Conservation (phyloP, 1,140 invertebrate genomes). For the Zaprionus vittiger region DNA sequence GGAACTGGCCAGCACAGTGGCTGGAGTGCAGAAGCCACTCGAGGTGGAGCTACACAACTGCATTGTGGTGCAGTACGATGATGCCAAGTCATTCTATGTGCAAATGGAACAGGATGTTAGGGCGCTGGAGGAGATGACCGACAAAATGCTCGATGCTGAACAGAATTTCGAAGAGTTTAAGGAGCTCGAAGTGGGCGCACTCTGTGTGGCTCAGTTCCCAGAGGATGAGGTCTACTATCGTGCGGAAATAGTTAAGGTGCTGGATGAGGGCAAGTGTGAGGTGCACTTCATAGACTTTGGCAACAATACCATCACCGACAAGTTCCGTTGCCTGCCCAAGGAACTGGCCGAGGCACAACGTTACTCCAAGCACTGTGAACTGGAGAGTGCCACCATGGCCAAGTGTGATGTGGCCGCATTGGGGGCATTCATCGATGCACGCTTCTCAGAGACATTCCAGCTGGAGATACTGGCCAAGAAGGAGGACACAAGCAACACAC, state of each 20-base stretch:
- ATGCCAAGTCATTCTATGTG: conserved; percentile 88
- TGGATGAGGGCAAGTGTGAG: conserved; percentile 84
- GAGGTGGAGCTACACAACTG: conserved; percentile 78
- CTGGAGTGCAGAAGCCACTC: conserved; percentile 62
- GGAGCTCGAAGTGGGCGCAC: conserved; percentile 85
- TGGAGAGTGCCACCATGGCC: conserved; percentile 85
- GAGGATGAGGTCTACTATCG: conserved; percentile 89
- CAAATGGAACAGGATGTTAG: conserved; percentile 86
- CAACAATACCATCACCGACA: conserved; percentile 87
- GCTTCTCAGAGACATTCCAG: conserved; percentile 82
- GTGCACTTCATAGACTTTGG: conserved; percentile 91
- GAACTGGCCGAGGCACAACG: conserved; percentile 86
- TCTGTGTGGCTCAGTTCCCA: conserved; percentile 88
- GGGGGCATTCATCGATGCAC: conserved; percentile 85
- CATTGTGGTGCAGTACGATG: conserved; percentile 86
- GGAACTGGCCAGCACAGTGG: conserved; percentile 66
- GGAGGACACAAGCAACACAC: conserved; percentile 39
- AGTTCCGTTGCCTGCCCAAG: conserved; percentile 87
- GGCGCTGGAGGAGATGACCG: conserved; percentile 86
- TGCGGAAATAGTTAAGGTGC: conserved; percentile 84
- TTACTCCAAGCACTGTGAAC: conserved; percentile 87
- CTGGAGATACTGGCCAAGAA: conserved; percentile 73
- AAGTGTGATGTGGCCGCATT: conserved; percentile 61
- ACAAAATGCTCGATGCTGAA: conserved; percentile 85
- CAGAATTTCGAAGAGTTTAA: conserved; percentile 85